A percentile compares a stretch with the other conserved stretches of the same genome.
Conservation (phyloP, 2,113 vertebrate genomes). For the Tylochromis polylepis region DNA sequence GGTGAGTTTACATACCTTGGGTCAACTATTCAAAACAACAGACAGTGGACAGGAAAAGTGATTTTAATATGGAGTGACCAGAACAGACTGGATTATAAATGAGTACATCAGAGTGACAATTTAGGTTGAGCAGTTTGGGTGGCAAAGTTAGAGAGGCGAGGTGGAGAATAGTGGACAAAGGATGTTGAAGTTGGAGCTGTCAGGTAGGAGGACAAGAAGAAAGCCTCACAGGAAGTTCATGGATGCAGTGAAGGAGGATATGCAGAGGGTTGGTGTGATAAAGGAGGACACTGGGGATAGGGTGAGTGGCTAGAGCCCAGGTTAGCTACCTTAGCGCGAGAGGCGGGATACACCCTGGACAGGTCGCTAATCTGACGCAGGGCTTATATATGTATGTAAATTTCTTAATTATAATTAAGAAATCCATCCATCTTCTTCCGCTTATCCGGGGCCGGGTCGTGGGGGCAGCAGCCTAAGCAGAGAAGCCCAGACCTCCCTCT, state of each 20-base stretch:
- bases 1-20: too few relatives aligned
- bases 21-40: too few relatives aligned
- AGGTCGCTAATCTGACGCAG: not conserved
- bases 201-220: not conserved
- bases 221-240: not conserved
- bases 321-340: not conserved
- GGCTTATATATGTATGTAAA: accelerated
- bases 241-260: not conserved
- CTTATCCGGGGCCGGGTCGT: too few relatives aligned
- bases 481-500: too few relatives aligned
- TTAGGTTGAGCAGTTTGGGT: not conserved
- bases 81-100: too few relatives aligned
- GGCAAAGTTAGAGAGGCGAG: not conserved
- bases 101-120: accelerated
- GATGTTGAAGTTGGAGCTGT: not conserved
- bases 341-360: not conserved
- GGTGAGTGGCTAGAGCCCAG: too few relatives aligned
- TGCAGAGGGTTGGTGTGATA: not conserved
- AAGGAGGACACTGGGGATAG: not conserved
- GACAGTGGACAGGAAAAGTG: too few relatives aligned
- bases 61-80: too few relatives aligned
- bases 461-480: too few relatives aligned
- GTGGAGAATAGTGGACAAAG: not conserved
- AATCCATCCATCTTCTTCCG: too few relatives aligned
- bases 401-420: not conserved